Conservation (phyloP, 2,888 invertebrate genomes). For the Diogma glabrata region DNA sequence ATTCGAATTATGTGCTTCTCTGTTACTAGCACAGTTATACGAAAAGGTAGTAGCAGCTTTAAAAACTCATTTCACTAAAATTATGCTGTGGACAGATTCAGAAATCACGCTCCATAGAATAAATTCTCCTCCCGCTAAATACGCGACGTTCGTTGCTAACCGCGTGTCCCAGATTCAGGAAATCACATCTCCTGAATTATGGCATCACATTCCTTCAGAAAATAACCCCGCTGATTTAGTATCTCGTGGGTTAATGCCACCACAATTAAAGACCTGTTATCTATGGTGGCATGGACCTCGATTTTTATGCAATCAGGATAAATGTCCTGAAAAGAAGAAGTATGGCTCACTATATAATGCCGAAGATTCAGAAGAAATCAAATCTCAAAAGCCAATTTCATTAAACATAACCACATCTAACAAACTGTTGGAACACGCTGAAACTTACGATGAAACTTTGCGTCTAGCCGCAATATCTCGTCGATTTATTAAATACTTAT, state of each 20-base stretch:
- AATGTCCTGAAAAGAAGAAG: too few relatives aligned
- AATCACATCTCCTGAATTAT: slow-evolving; percentile 17
- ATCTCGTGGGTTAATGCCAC: slow-evolving; percentile 21
- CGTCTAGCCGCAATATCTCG: background rate
- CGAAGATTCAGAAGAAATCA: too few relatives aligned
- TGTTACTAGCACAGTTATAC: too few relatives aligned
- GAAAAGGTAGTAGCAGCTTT: too few relatives aligned
- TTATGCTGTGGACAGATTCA: too few relatives aligned
- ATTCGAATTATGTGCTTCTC: too few relatives aligned
- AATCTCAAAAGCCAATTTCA: background rate
- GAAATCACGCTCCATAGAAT: too few relatives aligned
- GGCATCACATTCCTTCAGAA: slow-evolving; percentile 22
- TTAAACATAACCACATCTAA: background rate
- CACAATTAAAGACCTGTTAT: background rate
- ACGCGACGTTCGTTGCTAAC: slow-evolving; percentile 22
- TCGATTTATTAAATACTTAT: background rate
- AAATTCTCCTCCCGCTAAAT: background rate
- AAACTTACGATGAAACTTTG: background rate
- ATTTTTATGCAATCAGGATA: too few relatives aligned
- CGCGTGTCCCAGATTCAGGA: slow-evolving; percentile 24
- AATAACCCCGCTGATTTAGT: slow-evolving; percentile 26
- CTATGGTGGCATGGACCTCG: too few relatives aligned
- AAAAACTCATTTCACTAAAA: too few relatives aligned
- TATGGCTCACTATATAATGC: too few relatives aligned
- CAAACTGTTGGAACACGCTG: background rate